A percentile compares a stretch with the other conserved stretches of the same genome.
These are phyloP conservation scores for Cheilosia vernalis DNA, from an alignment of 2,888 invertebrate species.

Conservation along the genomic window DNA sequence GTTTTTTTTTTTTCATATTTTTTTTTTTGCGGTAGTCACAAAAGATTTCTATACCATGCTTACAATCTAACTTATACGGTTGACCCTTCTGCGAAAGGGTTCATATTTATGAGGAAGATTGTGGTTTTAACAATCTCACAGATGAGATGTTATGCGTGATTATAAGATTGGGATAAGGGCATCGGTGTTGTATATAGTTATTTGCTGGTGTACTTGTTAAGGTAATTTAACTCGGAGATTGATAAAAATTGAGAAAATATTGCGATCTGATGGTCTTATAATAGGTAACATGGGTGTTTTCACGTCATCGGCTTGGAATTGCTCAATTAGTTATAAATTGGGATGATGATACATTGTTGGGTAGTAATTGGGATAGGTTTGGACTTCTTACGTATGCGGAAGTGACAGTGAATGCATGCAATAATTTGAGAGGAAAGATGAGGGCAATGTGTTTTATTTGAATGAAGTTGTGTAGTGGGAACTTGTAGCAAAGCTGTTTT, in stretches of 20 bases:
- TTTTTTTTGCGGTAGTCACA: slow-evolving; percentile 22
- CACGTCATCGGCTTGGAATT: slow-evolving; percentile 47
- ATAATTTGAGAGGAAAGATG: too few relatives aligned
- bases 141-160: slow-evolving; percentile 65
- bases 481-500: too few relatives aligned
- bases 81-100: slow-evolving; percentile 53
- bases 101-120: slow-evolving; percentile 61
- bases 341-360: background rate
- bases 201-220: slow-evolving; percentile 50
- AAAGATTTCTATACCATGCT: slow-evolving; percentile 22
- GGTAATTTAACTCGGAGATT: slow-evolving; percentile 34
- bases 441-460: too few relatives aligned
- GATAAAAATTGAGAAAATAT: slow-evolving; percentile 40
- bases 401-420: too few relatives aligned
- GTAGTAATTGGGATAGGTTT: too few relatives aligned
- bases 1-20: background rate
- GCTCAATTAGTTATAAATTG: slow-evolving; percentile 47
- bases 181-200: slow-evolving; percentile 9
- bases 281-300: slow-evolving; percentile 32
- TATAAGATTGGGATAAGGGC: slow-evolving; percentile 58
- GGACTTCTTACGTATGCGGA: too few relatives aligned
- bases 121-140: slow-evolving; percentile 67
- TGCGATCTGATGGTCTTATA: slow-evolving; percentile 24
- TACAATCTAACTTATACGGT: slow-evolving; percentile 37
- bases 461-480: too few relatives aligned